These are phyloP conservation scores for Meghimatium bilineatum DNA, from an alignment of 2,888 invertebrate species.

Conservation along the genomic window DNA sequence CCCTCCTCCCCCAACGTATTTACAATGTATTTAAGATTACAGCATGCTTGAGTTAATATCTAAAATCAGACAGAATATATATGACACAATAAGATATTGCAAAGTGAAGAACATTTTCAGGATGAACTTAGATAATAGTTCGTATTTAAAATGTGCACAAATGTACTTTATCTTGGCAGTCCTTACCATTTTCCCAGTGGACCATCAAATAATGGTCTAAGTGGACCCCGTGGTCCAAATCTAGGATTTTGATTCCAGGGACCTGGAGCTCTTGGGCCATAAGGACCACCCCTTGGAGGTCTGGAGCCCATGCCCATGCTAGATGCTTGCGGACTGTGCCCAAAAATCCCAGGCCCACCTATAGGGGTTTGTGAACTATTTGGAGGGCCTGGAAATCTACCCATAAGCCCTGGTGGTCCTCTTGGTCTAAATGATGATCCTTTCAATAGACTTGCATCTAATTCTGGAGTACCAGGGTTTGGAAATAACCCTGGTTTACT, in stretches of 20 bases:
- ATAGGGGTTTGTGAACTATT: slow-evolving; percentile 5
- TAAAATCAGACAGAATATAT: too few relatives aligned
- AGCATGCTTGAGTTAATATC: too few relatives aligned
- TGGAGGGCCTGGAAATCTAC: slow-evolving; percentile 31
- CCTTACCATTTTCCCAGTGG: slow-evolving; percentile 47
- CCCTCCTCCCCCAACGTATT: too few relatives aligned
- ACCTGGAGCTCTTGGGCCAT: slow-evolving; percentile 41
- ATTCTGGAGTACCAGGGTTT: slow-evolving; percentile 33
- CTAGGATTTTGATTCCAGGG: slow-evolving; percentile 38
- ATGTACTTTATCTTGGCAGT: slow-evolving; percentile 34
- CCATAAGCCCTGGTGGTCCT: slow-evolving; percentile 36
- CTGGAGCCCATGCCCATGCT: slow-evolving; percentile 15
- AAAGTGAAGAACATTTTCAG: too few relatives aligned
- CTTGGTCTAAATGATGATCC: slow-evolving; percentile 39
- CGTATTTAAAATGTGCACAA: too few relatives aligned
- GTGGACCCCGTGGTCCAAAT: slow-evolving; percentile 46
- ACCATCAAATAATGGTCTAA: slow-evolving; percentile 44
- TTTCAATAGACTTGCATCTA: slow-evolving; percentile 26
- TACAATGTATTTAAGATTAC: too few relatives aligned
- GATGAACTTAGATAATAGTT: too few relatives aligned
- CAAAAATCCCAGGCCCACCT: slow-evolving; percentile 36
- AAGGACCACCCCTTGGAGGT: slow-evolving; percentile 18
- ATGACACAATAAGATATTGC: too few relatives aligned
- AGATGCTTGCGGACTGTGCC: slow-evolving; percentile 34
- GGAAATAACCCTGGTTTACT: slow-evolving; percentile 45